Evolutionary conservation across 2,113 vertebrate genomes (phyloP), one percentile per base, ranked within the genome.

Genomic region (Poeciliopsis turrubarensis): DNA sequence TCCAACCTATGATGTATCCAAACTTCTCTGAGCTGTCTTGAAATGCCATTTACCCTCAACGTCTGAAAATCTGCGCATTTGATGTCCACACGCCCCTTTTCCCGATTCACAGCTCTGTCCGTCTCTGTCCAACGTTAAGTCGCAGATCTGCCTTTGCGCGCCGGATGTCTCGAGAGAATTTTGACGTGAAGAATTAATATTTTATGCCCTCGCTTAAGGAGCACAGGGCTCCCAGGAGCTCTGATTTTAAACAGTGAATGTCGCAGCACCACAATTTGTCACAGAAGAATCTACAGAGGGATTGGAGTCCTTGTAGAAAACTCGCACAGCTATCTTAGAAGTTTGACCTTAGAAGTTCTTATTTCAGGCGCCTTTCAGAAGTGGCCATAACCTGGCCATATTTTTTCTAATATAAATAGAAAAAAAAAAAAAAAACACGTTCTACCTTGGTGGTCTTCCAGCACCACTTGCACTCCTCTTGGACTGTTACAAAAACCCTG

Each of bases 51-150:
- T 57, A 57, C 51, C 51, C 64, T 63, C 51, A 65, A 83, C 69
- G 78, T 30, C 64, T 73, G 70, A 75, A 65, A 75, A 79, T 77
- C 70, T 51, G 39, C 51, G 60, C 15, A 63, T 70, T 65, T 62
- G 79, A 78, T 29, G 41, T 27, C 54, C 22, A 72, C 67, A 80
- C 39, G 14, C 64, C 34, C 54, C 6, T 30, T 63, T 19, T 31
- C 14, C 19, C 10, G 22, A 31, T 25, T 1, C 17, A 11, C 7
- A 25, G 22, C 10, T n/a, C 51, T 1, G 7, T 57, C 51, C 7
- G 7, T 57, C 51, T n/a, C 51, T 57, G 51, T 57, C 44, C 44
- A 19, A 19, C 44, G 17, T 7, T 47, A 47, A 5, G 44, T 19
- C 17, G 44, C 14, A 47, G 44, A 19, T 17, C 7, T n/a, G 10